Evolutionary conservation across 2,888 invertebrate genomes (phyloP).

Genomic region (Lymantria monacha): DNA sequence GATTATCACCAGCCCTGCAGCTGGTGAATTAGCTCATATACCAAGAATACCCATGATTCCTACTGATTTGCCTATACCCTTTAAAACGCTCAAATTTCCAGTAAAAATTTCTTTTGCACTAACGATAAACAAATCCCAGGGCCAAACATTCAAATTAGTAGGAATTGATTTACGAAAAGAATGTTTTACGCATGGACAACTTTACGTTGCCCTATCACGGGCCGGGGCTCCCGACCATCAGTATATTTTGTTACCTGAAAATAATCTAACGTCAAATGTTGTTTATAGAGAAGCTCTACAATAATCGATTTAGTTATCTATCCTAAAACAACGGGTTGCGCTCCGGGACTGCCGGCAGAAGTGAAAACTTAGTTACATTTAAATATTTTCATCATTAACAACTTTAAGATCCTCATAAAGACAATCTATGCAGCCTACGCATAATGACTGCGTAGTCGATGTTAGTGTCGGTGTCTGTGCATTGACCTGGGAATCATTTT

Average conservation of each 20-base stretch:
- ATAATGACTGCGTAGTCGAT: neutral
- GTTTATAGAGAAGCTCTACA: neutral
- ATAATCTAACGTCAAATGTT: conserved; percentile 4
- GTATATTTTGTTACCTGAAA: too few species aligned
- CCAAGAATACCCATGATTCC: conserved; percentile 3
- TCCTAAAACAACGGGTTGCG: neutral
- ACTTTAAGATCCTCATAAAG: too few species aligned
- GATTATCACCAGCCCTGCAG: conserved; percentile 3
- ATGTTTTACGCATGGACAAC: too few species aligned
- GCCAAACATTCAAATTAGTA: conserved; percentile 28
- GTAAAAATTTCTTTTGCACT: conserved; percentile 22
- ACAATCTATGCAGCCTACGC: too few species aligned
- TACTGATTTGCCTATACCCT: too few species aligned
- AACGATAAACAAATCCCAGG: conserved; percentile 29
- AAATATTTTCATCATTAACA: too few species aligned
- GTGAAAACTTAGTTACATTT: conserved; percentile 2
- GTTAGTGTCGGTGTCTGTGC: neutral
- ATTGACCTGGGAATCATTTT: neutral
- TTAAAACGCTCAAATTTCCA: conserved; percentile 25
- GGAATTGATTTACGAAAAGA: too few species aligned
- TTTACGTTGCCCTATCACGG: too few species aligned
- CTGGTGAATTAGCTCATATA: too few species aligned
- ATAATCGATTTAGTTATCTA: neutral
- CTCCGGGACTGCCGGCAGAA: neutral
- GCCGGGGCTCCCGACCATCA: too few species aligned